Evolutionary conservation across 1,140 invertebrate genomes (phyloP).

Genomic region (Penaeus indicus): DNA sequence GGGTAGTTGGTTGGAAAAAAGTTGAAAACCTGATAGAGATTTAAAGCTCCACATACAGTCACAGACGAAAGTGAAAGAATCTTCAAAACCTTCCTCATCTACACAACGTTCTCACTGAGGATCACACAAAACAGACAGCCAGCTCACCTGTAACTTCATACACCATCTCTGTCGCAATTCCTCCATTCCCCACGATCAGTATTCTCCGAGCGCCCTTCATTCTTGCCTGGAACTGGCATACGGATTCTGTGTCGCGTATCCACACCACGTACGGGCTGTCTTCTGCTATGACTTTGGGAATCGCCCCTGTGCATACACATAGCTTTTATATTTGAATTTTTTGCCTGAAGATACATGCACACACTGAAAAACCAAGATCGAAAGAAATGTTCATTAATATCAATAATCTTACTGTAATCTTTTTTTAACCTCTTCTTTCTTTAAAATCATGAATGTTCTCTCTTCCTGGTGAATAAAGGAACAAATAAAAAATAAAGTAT

Average conservation of each 20-base stretch:
- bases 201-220: conserved; percentile 80
- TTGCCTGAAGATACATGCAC: conserved; percentile 68
- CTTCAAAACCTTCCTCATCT: too few species aligned
- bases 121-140: too few species aligned
- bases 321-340: conserved; percentile 83
- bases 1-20: too few species aligned
- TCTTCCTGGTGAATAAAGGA: too few species aligned
- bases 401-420: background rate
- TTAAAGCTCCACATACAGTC: too few species aligned
- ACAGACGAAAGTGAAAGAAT: too few species aligned
- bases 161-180: conserved; percentile 96
- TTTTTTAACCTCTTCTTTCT: background rate
- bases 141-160: conserved; percentile 68
- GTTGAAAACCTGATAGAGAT: too few species aligned
- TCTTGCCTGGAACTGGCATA: conserved; percentile 82
- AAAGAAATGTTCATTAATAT: background rate
- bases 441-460: conserved; percentile 46
- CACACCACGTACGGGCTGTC: conserved; percentile 81
- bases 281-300: conserved; percentile 81
- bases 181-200: conserved; percentile 94
- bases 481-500: too few species aligned
- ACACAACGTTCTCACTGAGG: too few species aligned
- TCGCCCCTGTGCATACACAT: conserved; percentile 91
- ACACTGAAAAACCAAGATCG: conserved; percentile 19
- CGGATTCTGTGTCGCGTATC: conserved; percentile 96